phyloP scores from a whole-genome alignment of 2,797 vertebrate genomes.

The Alexandromys oeconomus region DNA sequence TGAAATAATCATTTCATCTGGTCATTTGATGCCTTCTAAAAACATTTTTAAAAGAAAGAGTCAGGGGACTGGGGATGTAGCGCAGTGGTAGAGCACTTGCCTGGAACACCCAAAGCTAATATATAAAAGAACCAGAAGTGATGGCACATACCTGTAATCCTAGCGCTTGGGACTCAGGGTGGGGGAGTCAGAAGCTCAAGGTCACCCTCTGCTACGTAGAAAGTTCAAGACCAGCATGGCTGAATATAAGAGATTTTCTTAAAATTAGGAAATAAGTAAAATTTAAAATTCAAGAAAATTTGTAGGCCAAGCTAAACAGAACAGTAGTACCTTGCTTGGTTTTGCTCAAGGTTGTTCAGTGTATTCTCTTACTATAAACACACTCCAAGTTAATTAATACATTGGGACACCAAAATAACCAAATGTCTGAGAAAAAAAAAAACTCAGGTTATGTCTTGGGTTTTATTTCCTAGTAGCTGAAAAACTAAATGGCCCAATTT shows the following conservation, averaged over 20 bases:
- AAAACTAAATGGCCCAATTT: background rate
- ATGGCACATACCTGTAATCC: background rate
- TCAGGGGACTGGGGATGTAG: background rate
- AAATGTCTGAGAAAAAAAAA: background rate
- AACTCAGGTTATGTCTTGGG: background rate
- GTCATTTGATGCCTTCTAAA: background rate
- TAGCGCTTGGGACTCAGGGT: background rate
- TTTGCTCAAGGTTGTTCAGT: background rate
- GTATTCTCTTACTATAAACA: background rate
- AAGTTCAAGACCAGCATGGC: background rate
- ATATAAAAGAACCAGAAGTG: background rate
- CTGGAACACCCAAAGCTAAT: background rate
- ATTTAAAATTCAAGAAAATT: constrained; percentile 36
- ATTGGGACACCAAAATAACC: background rate
- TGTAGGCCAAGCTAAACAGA: constrained; percentile 7
- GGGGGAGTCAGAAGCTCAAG: background rate
- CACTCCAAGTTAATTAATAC: background rate
- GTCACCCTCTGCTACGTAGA: background rate
- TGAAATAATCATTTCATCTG: background rate
- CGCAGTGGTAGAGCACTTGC: background rate
- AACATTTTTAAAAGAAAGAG: background rate
- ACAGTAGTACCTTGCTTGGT: background rate
- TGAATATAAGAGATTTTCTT: background rate
- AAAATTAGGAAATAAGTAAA: background rate
- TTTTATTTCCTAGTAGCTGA: background rate